Evolutionary conservation across 2,797 vertebrate genomes (phyloP), one percentile per base, ranked within the genome.

Genomic region (Otolemur crassicaudatus): DNA sequence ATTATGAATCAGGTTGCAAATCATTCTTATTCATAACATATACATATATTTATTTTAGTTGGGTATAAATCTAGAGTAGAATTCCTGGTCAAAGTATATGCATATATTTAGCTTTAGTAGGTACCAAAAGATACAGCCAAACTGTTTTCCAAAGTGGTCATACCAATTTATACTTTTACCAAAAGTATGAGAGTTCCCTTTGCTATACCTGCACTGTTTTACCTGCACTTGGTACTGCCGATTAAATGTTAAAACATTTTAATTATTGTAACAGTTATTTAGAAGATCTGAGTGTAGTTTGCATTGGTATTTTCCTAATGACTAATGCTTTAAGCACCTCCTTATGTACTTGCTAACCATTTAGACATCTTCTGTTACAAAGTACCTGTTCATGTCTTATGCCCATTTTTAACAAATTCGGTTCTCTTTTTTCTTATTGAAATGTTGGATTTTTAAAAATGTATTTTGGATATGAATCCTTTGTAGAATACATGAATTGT

Each of bases 341-440:
- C 83, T 90, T 7, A 5, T 77, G 19, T 53, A 69, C 46, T 61
- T 29, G 19, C 91, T 88, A 80, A 25, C 27, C 34, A 49, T 80
- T 87, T 91, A 58, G 17, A 43, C 87, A 31, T 7, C 60, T 31
- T 70, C 0, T 80, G 29, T 92, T 70, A 22, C n/a, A 43, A 63
- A 81, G 31, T 95, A 70, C 56, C 34, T 77, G 13, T 80, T 75
- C 34, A 87, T 10, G 61, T 87, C 13, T 96, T 94, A 67, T 67
- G 65, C 65, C 65, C 31, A 67, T 67, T 67, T 67, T 67, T 86
- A 76, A 70, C 56, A 88, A 83, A 56, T 61, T 10, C 19, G 56
- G 14, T 25, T 82, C 7, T 82, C 34, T 79, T n/a, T 92, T 13
- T 46, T 46, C 46, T 46, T 43, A 76, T 3, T 70, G 61, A 91